Conservation (phyloP, 2,888 invertebrate genomes). For the Operophtera brumata region DNA sequence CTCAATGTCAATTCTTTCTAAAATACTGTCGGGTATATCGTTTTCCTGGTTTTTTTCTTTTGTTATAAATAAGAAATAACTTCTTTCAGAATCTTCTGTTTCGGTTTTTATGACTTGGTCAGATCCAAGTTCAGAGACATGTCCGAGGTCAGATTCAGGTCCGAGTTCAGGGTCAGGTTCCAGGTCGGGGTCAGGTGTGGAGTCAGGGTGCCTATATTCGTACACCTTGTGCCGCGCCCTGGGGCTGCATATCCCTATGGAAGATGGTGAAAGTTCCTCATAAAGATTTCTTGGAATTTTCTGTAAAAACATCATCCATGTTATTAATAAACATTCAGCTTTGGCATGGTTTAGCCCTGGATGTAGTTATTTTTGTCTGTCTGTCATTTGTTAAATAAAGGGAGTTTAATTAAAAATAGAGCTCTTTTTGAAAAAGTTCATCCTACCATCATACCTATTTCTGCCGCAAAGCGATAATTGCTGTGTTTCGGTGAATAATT, state of each 20-base stretch:
- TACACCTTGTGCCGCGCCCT: conserved; percentile 3
- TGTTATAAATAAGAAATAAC: conserved; percentile 1
- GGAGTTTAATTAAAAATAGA: too few relatives aligned
- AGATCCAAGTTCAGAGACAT: not conserved
- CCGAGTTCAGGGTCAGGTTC: not conserved
- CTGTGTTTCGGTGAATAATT: too few relatives aligned
- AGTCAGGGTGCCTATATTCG: not conserved
- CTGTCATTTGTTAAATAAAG: too few relatives aligned
- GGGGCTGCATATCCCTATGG: conserved; percentile 2
- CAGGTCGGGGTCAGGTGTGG: not conserved
- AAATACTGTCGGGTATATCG: not conserved
- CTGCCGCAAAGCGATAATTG: too few relatives aligned
- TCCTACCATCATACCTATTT: too few relatives aligned
- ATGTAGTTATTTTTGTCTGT: too few relatives aligned
- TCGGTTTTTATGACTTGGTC: conserved; percentile 9
- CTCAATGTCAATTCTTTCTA: conserved; percentile 3
- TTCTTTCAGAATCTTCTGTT: conserved; percentile 7
- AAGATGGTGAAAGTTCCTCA: conserved; percentile 5
- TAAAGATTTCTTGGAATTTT: conserved; percentile 7
- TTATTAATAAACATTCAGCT: too few relatives aligned
- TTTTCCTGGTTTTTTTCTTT: not conserved
- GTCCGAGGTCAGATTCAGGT: not conserved
- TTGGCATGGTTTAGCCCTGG: too few relatives aligned
- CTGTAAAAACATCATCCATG: conserved; percentile 1
- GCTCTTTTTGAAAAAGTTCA: too few relatives aligned